Base-by-base conservation (phyloP, 37 sponge, comb jelly and placozoan species). In the Chondrosia reniformis region DNA sequence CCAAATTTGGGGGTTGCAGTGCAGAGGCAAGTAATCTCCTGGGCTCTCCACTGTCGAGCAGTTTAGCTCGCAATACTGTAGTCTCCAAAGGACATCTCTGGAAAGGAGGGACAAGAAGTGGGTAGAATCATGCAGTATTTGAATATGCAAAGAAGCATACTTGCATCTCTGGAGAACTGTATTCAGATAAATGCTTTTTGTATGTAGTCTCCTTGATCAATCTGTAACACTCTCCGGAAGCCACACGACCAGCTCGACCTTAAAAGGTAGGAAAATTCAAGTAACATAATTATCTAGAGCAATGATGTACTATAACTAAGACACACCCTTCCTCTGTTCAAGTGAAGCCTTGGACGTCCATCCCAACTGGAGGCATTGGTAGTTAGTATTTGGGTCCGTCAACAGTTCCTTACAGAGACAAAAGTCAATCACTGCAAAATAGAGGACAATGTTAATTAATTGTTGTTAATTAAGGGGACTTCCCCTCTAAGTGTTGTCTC, bases 291-390 rank as follows among this genome's bases (percentile, higher is more conserved):
- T n/a, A n/a, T n/a, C n/a, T n/a, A n/a, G n/a, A n/a, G n/a, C n/a
- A n/a, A 22, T 43, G 24, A 33, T 13, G 42, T n/a, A 15, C n/a
- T n/a, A n/a, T n/a, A n/a, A n/a, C n/a, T n/a, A n/a, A 39, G 4
- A 8, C 45, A 25, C n/a, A 36, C 96, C 96, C 78, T 89, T 81
- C 15, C 98, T 69, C 80, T 97, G 98, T 9, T 39, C 76, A 37
- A 97, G 87, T 21, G 95, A 91, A 21, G 98, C 88, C 55, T 84
- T 81, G 45, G 95, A 91, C 22, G 94, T 88, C 98, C 94, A 94
- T 46, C 56, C 75, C 31, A 84, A 67, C 34, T 57, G 61, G 67
- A 97, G 82, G 44, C 90, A 84, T 33, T 81, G 80, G 64, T 84
- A 94, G 73, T 91, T 91, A 4, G 94, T 94, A 27, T 49, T 45